A percentile compares a stretch with the other conserved stretches of the same genome.
Evolutionary conservation across 2,113 vertebrate genomes (phyloP).

Genomic region (Malurus cyaneus): DNA sequence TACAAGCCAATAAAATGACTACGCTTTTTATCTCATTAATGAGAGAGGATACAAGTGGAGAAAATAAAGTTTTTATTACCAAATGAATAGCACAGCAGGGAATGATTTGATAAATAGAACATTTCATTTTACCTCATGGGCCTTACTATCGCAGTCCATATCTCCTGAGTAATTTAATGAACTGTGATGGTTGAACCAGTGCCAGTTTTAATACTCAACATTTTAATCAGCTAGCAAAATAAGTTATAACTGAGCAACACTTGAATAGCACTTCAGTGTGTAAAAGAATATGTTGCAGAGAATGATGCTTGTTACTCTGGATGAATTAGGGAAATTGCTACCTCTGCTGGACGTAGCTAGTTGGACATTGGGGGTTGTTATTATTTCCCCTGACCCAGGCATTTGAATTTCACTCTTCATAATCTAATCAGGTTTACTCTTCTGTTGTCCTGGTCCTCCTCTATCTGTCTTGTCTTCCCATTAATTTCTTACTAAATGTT

Average conservation of each 20-base stretch:
- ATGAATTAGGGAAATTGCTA: constrained; percentile 2
- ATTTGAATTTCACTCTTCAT: not conserved
- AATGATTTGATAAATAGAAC: constrained; percentile 63
- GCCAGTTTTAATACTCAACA: constrained; percentile 55
- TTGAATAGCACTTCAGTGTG: constrained; percentile 11
- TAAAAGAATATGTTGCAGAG: not conserved
- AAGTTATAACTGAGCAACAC: constrained; percentile 37
- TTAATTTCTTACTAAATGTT: not conserved
- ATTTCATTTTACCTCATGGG: constrained; percentile 57
- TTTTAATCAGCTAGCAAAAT: constrained; percentile 55
- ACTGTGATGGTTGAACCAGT: constrained; percentile 34
- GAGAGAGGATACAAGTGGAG: constrained; percentile 40
- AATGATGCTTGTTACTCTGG: not conserved
- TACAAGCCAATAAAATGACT: constrained; percentile 32
- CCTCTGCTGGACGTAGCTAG: not conserved
- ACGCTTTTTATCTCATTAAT: constrained; percentile 61
- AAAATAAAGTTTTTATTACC: constrained; percentile 68
- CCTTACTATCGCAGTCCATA: constrained; percentile 27
- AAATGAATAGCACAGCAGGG: constrained; percentile 65
- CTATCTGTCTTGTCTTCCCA: not conserved
- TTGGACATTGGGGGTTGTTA: not conserved
- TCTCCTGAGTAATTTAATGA: constrained; percentile 57
- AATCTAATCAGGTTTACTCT: not conserved
- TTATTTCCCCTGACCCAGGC: not conserved
- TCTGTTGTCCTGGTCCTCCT: not conserved